Conservation (phyloP, 2,797 vertebrate species). For the Malurus splendens region DNA sequence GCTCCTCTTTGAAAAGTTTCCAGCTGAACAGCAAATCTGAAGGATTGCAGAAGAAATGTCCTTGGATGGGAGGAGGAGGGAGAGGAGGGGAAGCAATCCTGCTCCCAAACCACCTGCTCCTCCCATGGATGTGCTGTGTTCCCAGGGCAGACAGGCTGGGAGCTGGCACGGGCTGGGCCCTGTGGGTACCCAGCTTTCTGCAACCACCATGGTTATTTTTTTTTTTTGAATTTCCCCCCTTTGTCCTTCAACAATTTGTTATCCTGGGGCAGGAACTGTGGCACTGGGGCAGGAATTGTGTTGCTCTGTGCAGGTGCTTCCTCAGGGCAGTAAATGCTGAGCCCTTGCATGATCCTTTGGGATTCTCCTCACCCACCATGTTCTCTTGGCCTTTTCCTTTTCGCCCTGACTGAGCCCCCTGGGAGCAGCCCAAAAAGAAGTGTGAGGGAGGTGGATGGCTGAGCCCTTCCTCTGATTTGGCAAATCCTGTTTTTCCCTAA, state of each 20-base stretch:
- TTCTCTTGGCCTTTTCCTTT: not conserved
- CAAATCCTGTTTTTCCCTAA: not conserved
- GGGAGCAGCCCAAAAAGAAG: not conserved
- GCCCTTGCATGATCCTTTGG: not conserved
- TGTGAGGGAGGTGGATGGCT: not conserved
- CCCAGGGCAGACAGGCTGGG: not conserved
- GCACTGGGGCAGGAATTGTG: accelerated
- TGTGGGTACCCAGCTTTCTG: not conserved
- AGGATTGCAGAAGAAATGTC: not conserved
- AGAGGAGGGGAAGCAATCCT: not conserved
- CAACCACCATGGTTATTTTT: not conserved
- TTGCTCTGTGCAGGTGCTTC: accelerated
- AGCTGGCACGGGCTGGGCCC: not conserved
- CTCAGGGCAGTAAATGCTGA: not conserved
- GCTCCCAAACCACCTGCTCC: not conserved
- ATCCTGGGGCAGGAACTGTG: too few relatives aligned
- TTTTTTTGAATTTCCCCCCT: not conserved
- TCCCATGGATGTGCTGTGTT: not conserved
- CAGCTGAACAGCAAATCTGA: not conserved
- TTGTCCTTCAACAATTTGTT: not conserved
- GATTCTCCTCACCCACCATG: not conserved
- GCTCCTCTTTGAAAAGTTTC: not conserved
- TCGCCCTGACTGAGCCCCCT: not conserved
- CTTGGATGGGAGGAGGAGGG: not conserved
- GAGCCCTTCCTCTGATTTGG: not conserved